Conservation (phyloP, 2,888 invertebrate genomes). For the Parnassius orleans region DNA sequence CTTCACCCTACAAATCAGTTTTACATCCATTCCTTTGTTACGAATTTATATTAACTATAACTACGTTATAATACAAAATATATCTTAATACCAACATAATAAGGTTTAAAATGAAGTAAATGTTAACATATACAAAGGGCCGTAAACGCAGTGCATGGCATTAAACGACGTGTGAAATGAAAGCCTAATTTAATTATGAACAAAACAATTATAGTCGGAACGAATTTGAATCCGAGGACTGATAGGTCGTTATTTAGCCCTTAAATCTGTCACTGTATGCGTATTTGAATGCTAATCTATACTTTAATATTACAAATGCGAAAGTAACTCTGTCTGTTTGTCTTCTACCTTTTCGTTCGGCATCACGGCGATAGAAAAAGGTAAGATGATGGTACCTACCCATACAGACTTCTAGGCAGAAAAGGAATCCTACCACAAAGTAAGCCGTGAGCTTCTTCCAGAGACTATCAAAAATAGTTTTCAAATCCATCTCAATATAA, state of each 20-base stretch:
- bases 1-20: slow-evolving; percentile 39
- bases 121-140: slow-evolving; percentile 35
- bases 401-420: too few relatives aligned
- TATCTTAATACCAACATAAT: neutral
- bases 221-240: slow-evolving; percentile 28
- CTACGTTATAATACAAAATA: slow-evolving; percentile 17
- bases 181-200: slow-evolving; percentile 58
- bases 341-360: too few relatives aligned
- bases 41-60: slow-evolving; percentile 23
- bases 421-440: too few relatives aligned
- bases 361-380: too few relatives aligned
- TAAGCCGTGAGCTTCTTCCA: too few relatives aligned
- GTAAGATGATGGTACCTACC: too few relatives aligned
- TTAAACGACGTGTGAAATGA: slow-evolving; percentile 53
- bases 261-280: neutral
- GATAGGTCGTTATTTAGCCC: slow-evolving; percentile 19
- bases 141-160: slow-evolving; percentile 38
- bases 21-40: slow-evolving; percentile 34
- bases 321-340: too few relatives aligned
- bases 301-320: too few relatives aligned
- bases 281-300: too few relatives aligned
- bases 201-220: slow-evolving; percentile 44
- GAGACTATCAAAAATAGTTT: too few relatives aligned
- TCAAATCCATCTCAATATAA: too few relatives aligned
- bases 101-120: slow-evolving; percentile 24